Evolutionary conservation across 1,140 invertebrate species (phyloP), one percentile per base, ranked within the genome.

Genomic region (Plutomurus gul): DNA sequence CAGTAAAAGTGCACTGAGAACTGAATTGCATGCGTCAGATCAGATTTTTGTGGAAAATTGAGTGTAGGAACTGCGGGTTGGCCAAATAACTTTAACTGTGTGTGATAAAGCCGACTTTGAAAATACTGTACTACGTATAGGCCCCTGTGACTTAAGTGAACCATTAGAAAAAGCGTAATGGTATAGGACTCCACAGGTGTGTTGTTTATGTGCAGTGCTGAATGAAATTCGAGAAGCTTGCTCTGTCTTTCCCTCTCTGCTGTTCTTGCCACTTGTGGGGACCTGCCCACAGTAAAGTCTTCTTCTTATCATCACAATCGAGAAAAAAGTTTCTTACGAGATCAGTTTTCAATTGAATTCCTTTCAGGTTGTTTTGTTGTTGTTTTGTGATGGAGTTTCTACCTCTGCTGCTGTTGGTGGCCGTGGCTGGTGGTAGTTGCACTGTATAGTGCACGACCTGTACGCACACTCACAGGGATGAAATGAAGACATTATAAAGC

Each of bases 331-430:
- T 60, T 60, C 27, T 30, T 60, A 60, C 22, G 51, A 60, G 51
- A 60, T 60, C 51, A 60, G 27, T 60, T 60, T 60, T 60, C 51
- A 60, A 60, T 60, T 60, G 51, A 60, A 60, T 60, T 60, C 51
- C 51, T 60, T 27, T 30, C 8, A 60, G 51, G 51, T 60, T 60
- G 51, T 60, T 60, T 60, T 60, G 51, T 60, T 60, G 51, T 25
- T 60, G 51, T 60, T 60, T 60, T 60, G 27, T 60, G 51, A 60
- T 60, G 51, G 51, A 60, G 51, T 60, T 60, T 25, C 25, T 60
- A n/a, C n/a, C n/a, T n/a, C n/a, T n/a, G 27, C 25, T 60, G 10
- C 11, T 60, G 51, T 13, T 60, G 51, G 51, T 30, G 22, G 51
- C 27, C 22, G 49, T 30, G 22, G 51, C 22, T 22, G 51, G 27